Evolutionary conservation across 2,888 invertebrate species (phyloP).

Genomic region (Drepanosiphum platanoidis): DNA sequence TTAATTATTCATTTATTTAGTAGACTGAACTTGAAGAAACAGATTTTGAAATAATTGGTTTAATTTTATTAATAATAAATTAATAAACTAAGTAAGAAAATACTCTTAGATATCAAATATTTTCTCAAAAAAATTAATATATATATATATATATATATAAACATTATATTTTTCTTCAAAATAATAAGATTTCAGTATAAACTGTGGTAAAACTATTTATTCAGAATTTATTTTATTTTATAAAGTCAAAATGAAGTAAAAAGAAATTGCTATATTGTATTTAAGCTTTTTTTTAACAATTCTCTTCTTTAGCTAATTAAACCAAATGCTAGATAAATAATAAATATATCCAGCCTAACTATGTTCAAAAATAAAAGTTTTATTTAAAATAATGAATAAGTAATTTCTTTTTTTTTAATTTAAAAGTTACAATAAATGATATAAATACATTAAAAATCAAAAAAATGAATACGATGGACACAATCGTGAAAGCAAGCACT

Average conservation of each 20-base stretch:
- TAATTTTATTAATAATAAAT: not conserved
- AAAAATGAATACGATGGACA: not conserved
- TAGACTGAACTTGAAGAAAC: not conserved
- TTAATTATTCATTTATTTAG: not conserved
- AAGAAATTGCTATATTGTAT: not conserved
- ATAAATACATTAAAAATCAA: not conserved
- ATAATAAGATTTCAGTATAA: not conserved
- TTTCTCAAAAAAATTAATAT: no score
- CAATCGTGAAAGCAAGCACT: conserved; percentile 6
- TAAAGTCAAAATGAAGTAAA: no score
- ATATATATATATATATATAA: no score
- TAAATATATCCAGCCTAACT: not conserved
- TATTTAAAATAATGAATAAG: no score
- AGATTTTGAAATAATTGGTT: not conserved
- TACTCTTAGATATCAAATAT: no score
- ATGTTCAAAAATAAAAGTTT: not conserved
- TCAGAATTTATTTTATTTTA: no score
- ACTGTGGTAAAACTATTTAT: not conserved
- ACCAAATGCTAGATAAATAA: not conserved
- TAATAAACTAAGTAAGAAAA: no score
- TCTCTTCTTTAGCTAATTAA: not conserved
- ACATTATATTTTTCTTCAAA: not conserved
- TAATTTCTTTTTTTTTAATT: no score
- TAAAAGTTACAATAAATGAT: no score
- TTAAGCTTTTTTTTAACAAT: not conserved